Evolutionary conservation across 92 coral and sea anemone species (phyloP), one percentile per base, ranked within the genome.

Genomic region (Epizoanthus rinbou): DNA sequence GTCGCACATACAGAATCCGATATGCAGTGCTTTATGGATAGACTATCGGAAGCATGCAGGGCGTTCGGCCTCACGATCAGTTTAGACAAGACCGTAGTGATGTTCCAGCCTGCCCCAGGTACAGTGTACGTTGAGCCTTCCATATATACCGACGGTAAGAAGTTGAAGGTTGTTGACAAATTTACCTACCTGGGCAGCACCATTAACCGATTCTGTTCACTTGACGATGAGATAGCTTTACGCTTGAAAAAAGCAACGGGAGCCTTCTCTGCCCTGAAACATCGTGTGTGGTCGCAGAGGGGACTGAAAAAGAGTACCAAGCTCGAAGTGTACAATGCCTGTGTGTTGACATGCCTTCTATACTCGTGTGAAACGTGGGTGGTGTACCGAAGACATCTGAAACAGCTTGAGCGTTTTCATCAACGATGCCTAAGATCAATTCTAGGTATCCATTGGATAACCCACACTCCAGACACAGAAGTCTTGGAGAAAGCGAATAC

Each of bases 401-500:
- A 66, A 24, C 72, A 66, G 3, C 72, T 66, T 17, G 72, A 24
- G 10, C 10, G 10, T 67, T 67, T 67, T 25, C 45, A 67, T 25
- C 39, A 23, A 47, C 43, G 73, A 0, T 67, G 73, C 73, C 73
- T 67, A 67, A 67, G 73, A 67, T 28, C 47, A 4, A 67, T 67
- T 23, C 41, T 25, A 23, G 73, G 73, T 23, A 67, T 67, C 39
- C 43, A 23, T 25, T 67, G 47, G 73, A 67, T 31, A 67, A 67
- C 73, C 73, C 73, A 67, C 73, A 1, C 73, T 67, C 73, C 73
- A 25, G 73, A 67, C 41, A 67, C 73, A 67, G 73, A 67, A 67
- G 73, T 67, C 73, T 67, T 67, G 73, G 73, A 67, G 73, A 67
- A 67, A 67, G 43, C 73, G 73, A 67, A 67, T 23, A 67, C 73